phyloP scores from a whole-genome alignment of 2,888 invertebrate genomes.

The Andricus curvator region DNA sequence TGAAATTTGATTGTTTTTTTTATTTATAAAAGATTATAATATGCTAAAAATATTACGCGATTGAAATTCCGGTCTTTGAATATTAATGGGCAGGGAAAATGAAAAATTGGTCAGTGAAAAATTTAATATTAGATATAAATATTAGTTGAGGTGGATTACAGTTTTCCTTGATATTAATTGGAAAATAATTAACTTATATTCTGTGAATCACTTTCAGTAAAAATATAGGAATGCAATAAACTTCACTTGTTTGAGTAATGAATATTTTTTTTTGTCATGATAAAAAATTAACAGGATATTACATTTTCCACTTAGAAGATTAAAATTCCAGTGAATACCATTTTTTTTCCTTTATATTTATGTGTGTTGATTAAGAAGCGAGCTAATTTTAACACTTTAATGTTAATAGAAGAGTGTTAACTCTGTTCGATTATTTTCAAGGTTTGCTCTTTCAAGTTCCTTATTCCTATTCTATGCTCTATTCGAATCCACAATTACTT shows the following conservation, averaged over 20 bases:
- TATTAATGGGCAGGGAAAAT: too few species aligned
- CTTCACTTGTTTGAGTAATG: constrained; percentile 6
- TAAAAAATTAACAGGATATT: constrained; percentile 2
- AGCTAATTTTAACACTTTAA: constrained; percentile 16
- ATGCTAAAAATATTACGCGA: too few species aligned
- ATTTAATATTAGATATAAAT: too few species aligned
- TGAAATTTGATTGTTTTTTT: too few species aligned
- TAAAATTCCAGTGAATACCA: background rate
- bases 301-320: background rate
- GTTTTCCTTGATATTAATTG: constrained; percentile 12
- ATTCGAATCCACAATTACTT: background rate
- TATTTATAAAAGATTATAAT: too few species aligned
- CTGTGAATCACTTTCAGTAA: background rate
- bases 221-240: constrained; percentile 32
- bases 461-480: background rate
- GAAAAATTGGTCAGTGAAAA: too few species aligned
- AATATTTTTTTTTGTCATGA: constrained; percentile 9
- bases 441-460: background rate
- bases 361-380: background rate
- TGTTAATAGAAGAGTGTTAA: constrained; percentile 15
- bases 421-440: background rate
- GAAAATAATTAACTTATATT: constrained; percentile 8
- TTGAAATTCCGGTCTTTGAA: too few species aligned
- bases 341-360: background rate
- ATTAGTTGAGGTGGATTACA: background rate